These are phyloP conservation scores for Lepus townsendii DNA, from an alignment of 2,797 vertebrate species.

Conservation along the genomic window DNA sequence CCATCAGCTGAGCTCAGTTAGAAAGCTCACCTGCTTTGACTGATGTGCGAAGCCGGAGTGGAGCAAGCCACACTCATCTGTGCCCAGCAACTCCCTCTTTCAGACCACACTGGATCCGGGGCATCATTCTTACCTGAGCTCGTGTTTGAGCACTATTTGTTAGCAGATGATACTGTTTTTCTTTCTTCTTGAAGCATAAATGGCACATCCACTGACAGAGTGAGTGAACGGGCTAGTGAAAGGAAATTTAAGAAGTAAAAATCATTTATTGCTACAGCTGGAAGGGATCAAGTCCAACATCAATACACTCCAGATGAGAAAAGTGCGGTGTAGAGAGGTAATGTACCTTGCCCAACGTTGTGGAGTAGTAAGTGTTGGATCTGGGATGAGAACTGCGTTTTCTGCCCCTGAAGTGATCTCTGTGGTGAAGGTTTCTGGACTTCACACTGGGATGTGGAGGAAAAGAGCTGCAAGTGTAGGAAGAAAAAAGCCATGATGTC, in stretches of 20 bases:
- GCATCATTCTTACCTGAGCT: not conserved
- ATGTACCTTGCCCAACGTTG: slow-evolving; percentile 55
- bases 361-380: slow-evolving; percentile 56
- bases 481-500: slow-evolving; percentile 54
- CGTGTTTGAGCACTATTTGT: slow-evolving; percentile 27
- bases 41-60: not conserved
- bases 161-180: slow-evolving; percentile 9
- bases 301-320: slow-evolving; percentile 53
- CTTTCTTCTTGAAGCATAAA: slow-evolving; percentile 35
- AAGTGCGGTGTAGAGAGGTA: slow-evolving; percentile 8
- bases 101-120: not conserved
- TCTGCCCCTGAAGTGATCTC: slow-evolving; percentile 20
- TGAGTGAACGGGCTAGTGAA: slow-evolving; percentile 55
- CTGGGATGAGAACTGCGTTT: slow-evolving; percentile 37
- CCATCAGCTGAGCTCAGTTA: not conserved
- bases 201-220: not conserved
- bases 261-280: slow-evolving; percentile 71
- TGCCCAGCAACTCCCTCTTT: not conserved
- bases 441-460: not conserved
- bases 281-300: slow-evolving; percentile 58
- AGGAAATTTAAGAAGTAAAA: slow-evolving; percentile 60
- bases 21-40: not conserved
- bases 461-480: not conserved
- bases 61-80: not conserved
- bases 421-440: not conserved